Evolutionary conservation across 2,888 invertebrate genomes (phyloP), one percentile per base, ranked within the genome.

Genomic region (Lacanobia wlatinum): DNA sequence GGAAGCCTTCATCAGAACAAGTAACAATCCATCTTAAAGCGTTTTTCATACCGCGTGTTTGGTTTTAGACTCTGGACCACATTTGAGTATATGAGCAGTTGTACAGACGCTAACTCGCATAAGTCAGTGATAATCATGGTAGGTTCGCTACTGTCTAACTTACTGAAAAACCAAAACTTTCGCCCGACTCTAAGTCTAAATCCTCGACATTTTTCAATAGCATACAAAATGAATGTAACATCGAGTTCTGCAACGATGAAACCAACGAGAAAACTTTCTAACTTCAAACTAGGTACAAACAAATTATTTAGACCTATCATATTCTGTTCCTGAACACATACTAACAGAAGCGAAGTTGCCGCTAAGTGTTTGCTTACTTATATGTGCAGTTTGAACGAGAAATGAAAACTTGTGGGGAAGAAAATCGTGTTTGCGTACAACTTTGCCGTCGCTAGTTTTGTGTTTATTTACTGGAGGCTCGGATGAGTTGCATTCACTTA

Each of bases 291-390:
- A 52, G n/a, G 34, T 52, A 71, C 34, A 50, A 63, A 46, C 53
- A 63, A 66, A 73, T 81, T 81, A 70, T 66, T 66, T 50, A 69
- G 38, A 58, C 38, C 23, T 23, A 68, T 73, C 60, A 68, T 73
- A 72, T 67, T 73, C 62, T 46, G 58, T 64, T 65, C 21, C 18
- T 52, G 34, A 61, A 62, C 65, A 48, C 59, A 38, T 53, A 69
- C 28, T 66, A 55, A 21, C 58, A 61, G 48, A 82, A 64, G 23
- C 14, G 9, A 74, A 75, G 59, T 72, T 63, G 43, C 48, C 34
- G 21, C 34, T 78, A 62, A 78, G 55, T 80, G 60, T 60, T 80
- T 68, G 60, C 64, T 52, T 68, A 73, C 63, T 40, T 67, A 56
- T 28, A 59, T 52, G 34, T 76, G 82, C 53, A 70, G 60, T 79